phyloP scores from a whole-genome alignment of 2,797 vertebrate genomes.

The Eulemur rubriventer region DNA sequence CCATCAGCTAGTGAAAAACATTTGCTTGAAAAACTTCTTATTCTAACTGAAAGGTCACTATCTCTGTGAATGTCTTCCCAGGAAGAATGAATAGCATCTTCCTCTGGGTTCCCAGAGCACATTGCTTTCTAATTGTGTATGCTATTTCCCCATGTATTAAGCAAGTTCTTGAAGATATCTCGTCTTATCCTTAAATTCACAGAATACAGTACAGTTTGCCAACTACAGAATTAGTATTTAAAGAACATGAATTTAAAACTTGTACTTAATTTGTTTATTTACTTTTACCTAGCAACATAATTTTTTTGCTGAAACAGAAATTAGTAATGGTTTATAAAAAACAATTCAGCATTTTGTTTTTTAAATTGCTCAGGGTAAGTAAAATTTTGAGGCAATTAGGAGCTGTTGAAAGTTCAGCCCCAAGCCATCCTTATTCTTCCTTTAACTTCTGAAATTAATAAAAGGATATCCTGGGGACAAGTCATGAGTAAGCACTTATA shows the following conservation, averaged over 20 bases:
- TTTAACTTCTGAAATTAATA: slow-evolving; percentile 5
- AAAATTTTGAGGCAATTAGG: not conserved
- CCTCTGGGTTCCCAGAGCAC: not conserved
- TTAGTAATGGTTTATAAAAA: not conserved
- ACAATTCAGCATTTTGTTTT: not conserved
- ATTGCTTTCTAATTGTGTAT: not conserved
- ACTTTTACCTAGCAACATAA: not conserved
- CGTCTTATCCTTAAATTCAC: not conserved
- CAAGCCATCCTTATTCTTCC: not conserved
- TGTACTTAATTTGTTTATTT: not conserved
- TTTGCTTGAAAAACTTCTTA: not conserved
- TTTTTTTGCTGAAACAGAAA: not conserved
- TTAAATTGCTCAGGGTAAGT: not conserved
- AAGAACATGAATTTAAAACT: not conserved
- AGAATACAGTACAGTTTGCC: not conserved
- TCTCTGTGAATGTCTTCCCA: not conserved
- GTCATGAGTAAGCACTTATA: not conserved
- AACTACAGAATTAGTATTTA: not conserved
- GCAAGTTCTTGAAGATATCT: not conserved
- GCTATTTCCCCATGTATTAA: not conserved
- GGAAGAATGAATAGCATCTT: not conserved
- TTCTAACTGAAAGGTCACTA: slow-evolving; percentile 12
- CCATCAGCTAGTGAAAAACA: not conserved
- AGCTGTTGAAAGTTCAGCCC: not conserved
- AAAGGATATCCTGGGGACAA: not conserved